Evolutionary conservation across 2,888 invertebrate species (phyloP).

Genomic region (Drosophila meridionalis): DNA sequence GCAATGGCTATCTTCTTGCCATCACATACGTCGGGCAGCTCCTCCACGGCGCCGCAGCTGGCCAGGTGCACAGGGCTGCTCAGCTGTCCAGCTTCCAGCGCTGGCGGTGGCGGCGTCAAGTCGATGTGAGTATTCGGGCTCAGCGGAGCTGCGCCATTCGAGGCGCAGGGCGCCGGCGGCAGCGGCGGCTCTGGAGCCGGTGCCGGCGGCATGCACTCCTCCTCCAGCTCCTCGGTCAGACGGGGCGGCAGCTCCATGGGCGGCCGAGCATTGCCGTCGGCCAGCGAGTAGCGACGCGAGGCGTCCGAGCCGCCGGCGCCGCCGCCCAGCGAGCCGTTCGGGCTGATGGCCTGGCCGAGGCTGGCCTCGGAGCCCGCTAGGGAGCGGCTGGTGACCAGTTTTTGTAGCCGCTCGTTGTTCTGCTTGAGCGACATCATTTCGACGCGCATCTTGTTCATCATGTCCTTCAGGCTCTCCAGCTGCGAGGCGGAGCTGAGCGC

Average conservation of each 20-base stretch:
- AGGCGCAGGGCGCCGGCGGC: conserved; percentile 74
- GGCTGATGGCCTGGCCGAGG: conserved; percentile 85
- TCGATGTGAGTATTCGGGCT: conserved; percentile 84
- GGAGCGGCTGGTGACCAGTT: conserved; percentile 90
- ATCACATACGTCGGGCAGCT: conserved; percentile 89
- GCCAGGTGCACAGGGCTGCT: conserved; percentile 83
- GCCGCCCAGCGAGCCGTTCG: conserved; percentile 85
- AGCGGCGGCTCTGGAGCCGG: conserved; percentile 85
- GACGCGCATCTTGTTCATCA: conserved; percentile 97
- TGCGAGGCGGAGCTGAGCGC: conserved; percentile 99
- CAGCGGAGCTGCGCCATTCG: conserved; percentile 59
- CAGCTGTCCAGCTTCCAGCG: conserved; percentile 78
- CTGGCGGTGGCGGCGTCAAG: conserved; percentile 85
- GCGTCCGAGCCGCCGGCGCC: conserved; percentile 80
- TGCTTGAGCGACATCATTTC: conserved; percentile 98
- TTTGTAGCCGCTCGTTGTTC: conserved; percentile 97
- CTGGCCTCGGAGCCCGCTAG: conserved; percentile 88
- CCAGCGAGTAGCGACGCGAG: conserved; percentile 87
- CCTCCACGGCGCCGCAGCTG: conserved; percentile 85
- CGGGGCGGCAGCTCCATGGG: conserved; percentile 85
- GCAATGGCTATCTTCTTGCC: conserved; percentile 95
- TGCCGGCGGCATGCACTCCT: conserved; percentile 84
- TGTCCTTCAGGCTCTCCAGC: conserved; percentile 97
- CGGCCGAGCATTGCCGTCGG: conserved; percentile 86
- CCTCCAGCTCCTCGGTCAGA: conserved; percentile 84